These are phyloP conservation scores for Notothenia rossii DNA, from an alignment of 2,113 vertebrate species.

Conservation along the genomic window DNA sequence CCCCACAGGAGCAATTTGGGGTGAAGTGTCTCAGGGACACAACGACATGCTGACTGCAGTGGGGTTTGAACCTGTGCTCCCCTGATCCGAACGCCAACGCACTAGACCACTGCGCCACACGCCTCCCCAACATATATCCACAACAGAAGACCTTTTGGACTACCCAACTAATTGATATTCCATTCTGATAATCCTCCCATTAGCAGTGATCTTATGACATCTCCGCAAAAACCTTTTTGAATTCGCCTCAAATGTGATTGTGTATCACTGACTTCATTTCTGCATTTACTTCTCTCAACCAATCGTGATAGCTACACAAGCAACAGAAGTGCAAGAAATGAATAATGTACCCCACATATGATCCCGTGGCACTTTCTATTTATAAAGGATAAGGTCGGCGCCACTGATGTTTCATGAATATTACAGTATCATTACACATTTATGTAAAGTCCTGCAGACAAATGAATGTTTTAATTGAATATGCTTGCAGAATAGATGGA, in stretches of 20 bases:
- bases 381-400: conserved; percentile 48
- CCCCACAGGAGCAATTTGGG: no score
- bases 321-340: neutral
- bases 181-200: neutral
- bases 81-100: no score
- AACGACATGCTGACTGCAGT: no score
- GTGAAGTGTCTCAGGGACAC: no score
- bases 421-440: conserved; percentile 62
- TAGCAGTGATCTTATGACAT: neutral
- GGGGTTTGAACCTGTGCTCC: no score
- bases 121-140: neutral
- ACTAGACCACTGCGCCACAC: no score
- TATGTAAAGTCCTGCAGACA: conserved; percentile 52
- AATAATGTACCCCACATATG: conserved; percentile 5
- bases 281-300: neutral
- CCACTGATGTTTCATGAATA: conserved; percentile 60
- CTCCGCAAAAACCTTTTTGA: neutral
- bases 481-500: conserved; percentile 57
- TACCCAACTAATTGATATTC: neutral
- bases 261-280: neutral
- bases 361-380: conserved; percentile 29
- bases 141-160: neutral
- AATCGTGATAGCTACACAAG: neutral
- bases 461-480: conserved; percentile 69
- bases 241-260: neutral